Conservation (phyloP, 2,113 vertebrate genomes). For the Malurus alboscapulatus region DNA sequence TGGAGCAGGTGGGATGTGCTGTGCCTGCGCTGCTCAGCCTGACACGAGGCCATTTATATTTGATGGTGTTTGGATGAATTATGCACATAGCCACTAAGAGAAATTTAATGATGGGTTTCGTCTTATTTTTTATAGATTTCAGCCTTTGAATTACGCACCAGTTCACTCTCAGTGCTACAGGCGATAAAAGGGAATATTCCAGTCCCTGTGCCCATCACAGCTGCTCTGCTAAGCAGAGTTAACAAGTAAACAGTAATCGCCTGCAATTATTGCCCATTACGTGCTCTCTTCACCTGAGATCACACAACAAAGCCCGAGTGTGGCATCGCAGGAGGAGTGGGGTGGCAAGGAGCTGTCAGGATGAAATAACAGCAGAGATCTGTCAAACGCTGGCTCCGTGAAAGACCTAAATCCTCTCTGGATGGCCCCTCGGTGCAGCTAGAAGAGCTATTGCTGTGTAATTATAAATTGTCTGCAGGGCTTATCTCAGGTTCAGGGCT, state of each 20-base stretch:
- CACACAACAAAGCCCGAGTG: constrained; percentile 63
- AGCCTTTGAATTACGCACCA: constrained; percentile 80
- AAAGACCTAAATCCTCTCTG: constrained; percentile 34
- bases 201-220: background rate
- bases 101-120: constrained; percentile 88
- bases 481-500: constrained; percentile 26
- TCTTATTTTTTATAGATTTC: constrained; percentile 68
- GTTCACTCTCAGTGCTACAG: constrained; percentile 49
- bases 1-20: background rate
- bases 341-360: constrained; percentile 67
- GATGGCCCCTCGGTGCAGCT: background rate
- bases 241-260: constrained; percentile 68
- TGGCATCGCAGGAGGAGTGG: constrained; percentile 40
- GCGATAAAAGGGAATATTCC: constrained; percentile 38
- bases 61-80: constrained; percentile 89
- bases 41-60: constrained; percentile 85
- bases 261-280: constrained; percentile 78
- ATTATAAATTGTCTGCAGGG: constrained; percentile 62
- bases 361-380: constrained; percentile 31
- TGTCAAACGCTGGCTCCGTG: constrained; percentile 21
- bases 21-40: background rate
- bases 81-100: constrained; percentile 87
- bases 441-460: constrained; percentile 35
- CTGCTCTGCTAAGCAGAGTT: constrained; percentile 55
- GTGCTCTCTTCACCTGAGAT: constrained; percentile 72